Percentiles rank a stretch among this genome's conserved stretches.
phyloP scores from a whole-genome alignment of 2,113 vertebrate genomes.

The Arvicanthis niloticus region DNA sequence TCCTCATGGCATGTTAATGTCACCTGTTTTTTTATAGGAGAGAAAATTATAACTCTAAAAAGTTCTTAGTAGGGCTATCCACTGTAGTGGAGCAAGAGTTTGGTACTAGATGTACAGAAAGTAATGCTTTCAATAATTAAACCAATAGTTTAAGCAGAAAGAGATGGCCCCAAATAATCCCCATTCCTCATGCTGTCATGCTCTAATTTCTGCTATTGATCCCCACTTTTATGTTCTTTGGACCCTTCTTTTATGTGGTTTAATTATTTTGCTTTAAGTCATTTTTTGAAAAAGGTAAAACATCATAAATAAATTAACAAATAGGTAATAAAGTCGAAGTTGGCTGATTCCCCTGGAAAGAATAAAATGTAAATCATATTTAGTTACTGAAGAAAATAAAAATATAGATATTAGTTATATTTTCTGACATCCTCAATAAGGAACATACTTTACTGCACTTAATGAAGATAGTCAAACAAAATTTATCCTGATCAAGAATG shows the following conservation, averaged over 20 bases:
- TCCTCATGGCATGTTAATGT: neutral
- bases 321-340: conserved; percentile 47
- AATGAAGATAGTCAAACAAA: conserved; percentile 59
- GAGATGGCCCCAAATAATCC: conserved; percentile 25
- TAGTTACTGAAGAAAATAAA: conserved; percentile 38
- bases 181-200: neutral
- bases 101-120: conserved; percentile 40
- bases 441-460: conserved; percentile 48
- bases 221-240: neutral
- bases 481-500: conserved; percentile 65
- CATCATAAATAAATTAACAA: conserved; percentile 73
- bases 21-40: neutral
- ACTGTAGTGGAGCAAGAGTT: neutral
- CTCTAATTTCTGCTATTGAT: conserved; percentile 35
- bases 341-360: conserved; percentile 48
- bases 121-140: conserved; percentile 51
- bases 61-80: neutral
- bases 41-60: neutral
- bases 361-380: conserved; percentile 58
- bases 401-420: conserved; percentile 15
- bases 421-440: conserved; percentile 59
- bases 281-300: conserved; percentile 42
- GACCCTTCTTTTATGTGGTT: conserved; percentile 52
- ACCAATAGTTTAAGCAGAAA: conserved; percentile 46
- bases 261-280: conserved; percentile 67